phyloP scores from a whole-genome alignment of 1,140 invertebrate species.

The Drosophila cardini region DNA sequence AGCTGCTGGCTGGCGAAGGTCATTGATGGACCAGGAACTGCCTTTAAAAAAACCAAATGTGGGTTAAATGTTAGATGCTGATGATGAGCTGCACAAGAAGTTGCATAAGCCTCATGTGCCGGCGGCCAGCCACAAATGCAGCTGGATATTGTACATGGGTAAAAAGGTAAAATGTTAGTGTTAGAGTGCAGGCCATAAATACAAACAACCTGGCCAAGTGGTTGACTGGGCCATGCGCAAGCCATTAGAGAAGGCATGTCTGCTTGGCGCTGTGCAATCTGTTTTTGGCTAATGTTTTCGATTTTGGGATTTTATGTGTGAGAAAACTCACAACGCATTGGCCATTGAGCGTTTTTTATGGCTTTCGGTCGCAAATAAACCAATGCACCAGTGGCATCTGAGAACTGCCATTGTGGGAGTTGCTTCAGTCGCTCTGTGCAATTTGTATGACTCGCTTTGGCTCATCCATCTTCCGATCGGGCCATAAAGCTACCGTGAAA shows the following conservation, averaged over 20 bases:
- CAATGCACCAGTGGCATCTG: slow-evolving; percentile 45
- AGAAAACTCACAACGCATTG: slow-evolving; percentile 69
- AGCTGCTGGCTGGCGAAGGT: slow-evolving; percentile 50
- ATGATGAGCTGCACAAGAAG: slow-evolving; percentile 51
- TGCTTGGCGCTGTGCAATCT: slow-evolving; percentile 40
- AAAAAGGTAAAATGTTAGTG: slow-evolving; percentile 50
- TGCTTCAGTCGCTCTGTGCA: slow-evolving; percentile 32
- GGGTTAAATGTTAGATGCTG: slow-evolving; percentile 61
- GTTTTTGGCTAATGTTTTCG: slow-evolving; percentile 73
- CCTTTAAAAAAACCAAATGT: slow-evolving; percentile 37
- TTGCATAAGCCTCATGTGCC: slow-evolving; percentile 59
- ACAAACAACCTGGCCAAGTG: slow-evolving; percentile 45
- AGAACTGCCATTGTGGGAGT: slow-evolving; percentile 73
- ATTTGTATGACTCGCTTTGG: slow-evolving; percentile 14
- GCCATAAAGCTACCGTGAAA: slow-evolving; percentile 29
- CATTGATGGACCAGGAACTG: slow-evolving; percentile 53
- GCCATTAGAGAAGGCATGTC: slow-evolving; percentile 77
- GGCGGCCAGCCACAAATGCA: slow-evolving; percentile 35
- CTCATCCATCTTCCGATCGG: slow-evolving; percentile 41
- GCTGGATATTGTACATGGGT: slow-evolving; percentile 6
- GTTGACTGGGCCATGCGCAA: slow-evolving; percentile 49
- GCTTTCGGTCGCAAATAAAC: slow-evolving; percentile 56
- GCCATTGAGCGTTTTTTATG: slow-evolving; percentile 69
- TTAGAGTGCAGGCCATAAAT: slow-evolving; percentile 70
- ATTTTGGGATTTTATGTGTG: slow-evolving; percentile 74